Evolutionary conservation across 1,140 invertebrate genomes (phyloP).

Genomic region (Cydia strobilella): DNA sequence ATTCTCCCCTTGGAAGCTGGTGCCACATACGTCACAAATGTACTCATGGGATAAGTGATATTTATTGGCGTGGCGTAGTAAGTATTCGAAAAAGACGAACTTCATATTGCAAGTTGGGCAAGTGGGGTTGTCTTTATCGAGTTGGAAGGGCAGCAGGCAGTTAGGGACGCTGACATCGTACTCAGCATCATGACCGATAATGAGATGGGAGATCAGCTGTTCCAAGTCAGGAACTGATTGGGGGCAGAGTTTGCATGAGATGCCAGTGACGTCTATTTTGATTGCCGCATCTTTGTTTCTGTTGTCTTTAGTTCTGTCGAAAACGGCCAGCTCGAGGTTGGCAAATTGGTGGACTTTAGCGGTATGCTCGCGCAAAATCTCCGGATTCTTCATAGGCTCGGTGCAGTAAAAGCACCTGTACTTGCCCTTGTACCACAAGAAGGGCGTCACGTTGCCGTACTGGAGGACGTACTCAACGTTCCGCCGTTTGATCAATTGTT

Average conservation of each 20-base stretch:
- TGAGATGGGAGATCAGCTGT: slow-evolving; percentile 67
- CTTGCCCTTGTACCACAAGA: slow-evolving; percentile 68
- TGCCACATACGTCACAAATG: slow-evolving; percentile 70
- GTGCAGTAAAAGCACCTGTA: slow-evolving; percentile 70
- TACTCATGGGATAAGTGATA: slow-evolving; percentile 68
- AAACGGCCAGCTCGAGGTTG: slow-evolving; percentile 62
- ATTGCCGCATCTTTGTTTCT: slow-evolving; percentile 70
- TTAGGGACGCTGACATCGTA: slow-evolving; percentile 69
- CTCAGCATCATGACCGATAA: slow-evolving; percentile 72
- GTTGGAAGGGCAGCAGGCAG: slow-evolving; percentile 67
- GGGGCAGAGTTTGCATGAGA: slow-evolving; percentile 61
- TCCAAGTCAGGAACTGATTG: slow-evolving; percentile 54
- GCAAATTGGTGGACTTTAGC: slow-evolving; percentile 55
- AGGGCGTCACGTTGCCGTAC: slow-evolving; percentile 70
- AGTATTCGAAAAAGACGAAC: slow-evolving; percentile 72
- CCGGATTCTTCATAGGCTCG: slow-evolving; percentile 66
- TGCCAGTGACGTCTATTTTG: slow-evolving; percentile 68
- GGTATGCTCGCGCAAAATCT: slow-evolving; percentile 57
- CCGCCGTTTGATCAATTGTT: slow-evolving; percentile 59
- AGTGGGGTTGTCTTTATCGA: slow-evolving; percentile 61
- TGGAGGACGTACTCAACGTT: slow-evolving; percentile 71
- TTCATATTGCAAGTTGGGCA: slow-evolving; percentile 68
- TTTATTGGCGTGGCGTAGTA: slow-evolving; percentile 69
- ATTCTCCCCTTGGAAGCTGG: slow-evolving; percentile 71
- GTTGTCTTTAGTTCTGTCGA: slow-evolving; percentile 66